Evolutionary conservation across 2,888 invertebrate species (phyloP), one percentile per base, ranked within the genome.

Genomic region (Diabrotica balteata): DNA sequence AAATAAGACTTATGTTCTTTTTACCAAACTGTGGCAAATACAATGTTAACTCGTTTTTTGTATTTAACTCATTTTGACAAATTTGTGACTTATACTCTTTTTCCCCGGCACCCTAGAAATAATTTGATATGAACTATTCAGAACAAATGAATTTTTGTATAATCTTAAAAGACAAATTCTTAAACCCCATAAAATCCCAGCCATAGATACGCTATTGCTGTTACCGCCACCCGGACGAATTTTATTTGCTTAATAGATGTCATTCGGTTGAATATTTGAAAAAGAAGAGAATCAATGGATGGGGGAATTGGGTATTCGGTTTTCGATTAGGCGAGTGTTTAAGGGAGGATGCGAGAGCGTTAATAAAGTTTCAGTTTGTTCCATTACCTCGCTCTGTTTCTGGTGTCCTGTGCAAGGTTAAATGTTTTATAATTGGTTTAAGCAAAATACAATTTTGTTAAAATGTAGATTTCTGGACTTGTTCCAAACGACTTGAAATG

Each of bases 171-270:
- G 32, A 32, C 32, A 32, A 32, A 32, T 32, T 5, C 32, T 2
- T 32, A 0, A 32, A 32, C 32, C 32, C 32, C 32, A 32, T 32
- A 2, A 32, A 32, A 32, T 32, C 32, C 32, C 55, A 45, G 17
- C 55, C n/a, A 17, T 17, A 7, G 17, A 44, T 10, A 47, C 10
- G 47, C 10, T 47, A 3, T 47, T 47, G 45, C 17, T 8, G 17
- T 17, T 1, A 45, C 45, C 55, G 44, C 42, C 46, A 22, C 45
- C 45, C 11, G 52, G 52, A 64, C 58, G 64, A 64, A 59, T 64
- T 64, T 64, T 58, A 64, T 59, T 64, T 64, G 64, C 64, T 58
- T 64, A 59, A 64, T 58, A 64, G 64, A 64, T 64, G 64, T 64
- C 64, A 58, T 59, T 64, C 45, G 52, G 58, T 45, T 17, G 63